A percentile compares a stretch with the other conserved stretches of the same genome.
Evolutionary conservation across 2,113 vertebrate genomes (phyloP).

Genomic region (Hippocampus abdominalis): DNA sequence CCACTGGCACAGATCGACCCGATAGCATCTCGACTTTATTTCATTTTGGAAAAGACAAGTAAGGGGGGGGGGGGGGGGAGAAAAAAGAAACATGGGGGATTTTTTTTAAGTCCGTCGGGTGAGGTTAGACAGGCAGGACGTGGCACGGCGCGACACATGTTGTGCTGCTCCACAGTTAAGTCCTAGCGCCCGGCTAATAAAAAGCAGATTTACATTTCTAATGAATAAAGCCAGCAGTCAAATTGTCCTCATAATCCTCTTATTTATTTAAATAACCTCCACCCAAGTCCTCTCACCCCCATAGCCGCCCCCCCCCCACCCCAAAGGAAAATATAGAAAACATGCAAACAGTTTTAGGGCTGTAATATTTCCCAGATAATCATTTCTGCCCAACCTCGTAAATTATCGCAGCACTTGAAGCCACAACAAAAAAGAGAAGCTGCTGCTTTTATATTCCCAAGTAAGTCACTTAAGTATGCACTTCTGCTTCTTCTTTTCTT

Average conservation of each 20-base stretch:
- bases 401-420: constrained; percentile 1
- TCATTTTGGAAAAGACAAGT: constrained; percentile 63
- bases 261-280: constrained; percentile 11
- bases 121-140: constrained; percentile 52
- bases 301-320: background rate
- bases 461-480: background rate
- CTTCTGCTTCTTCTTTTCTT: background rate
- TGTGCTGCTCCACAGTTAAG: constrained; percentile 13
- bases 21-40: constrained; percentile 76
- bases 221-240: constrained; percentile 17
- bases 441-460: background rate
- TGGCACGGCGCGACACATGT: constrained; percentile 33
- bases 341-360: constrained; percentile 6
- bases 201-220: constrained; percentile 14
- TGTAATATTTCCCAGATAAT: constrained; percentile 12
- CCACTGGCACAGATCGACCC: constrained; percentile 69
- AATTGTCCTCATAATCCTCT: constrained; percentile 8
- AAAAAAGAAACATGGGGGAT: constrained; percentile 35
- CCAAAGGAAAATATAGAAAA: background rate
- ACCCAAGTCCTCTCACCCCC: background rate
- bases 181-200: background rate
- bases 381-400: constrained; percentile 8
- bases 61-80: constrained; percentile 38
- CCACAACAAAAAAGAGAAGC: constrained; percentile 5
- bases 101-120: constrained; percentile 48